These are phyloP conservation scores for Siderastrea radians DNA, from an alignment of 92 coral and sea anemone genomes.

Conservation along the genomic window DNA sequence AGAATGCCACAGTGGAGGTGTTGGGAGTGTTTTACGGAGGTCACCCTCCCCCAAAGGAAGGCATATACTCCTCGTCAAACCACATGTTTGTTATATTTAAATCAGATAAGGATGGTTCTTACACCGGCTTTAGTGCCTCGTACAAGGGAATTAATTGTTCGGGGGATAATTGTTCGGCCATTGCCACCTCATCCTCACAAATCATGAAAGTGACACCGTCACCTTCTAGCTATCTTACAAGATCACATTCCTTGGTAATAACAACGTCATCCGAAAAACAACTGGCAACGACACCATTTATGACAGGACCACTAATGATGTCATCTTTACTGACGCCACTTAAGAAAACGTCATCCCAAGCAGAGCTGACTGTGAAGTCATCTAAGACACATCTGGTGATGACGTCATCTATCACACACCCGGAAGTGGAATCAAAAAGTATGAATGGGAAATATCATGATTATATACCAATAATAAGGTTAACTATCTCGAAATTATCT, in stretches of 20 bases:
- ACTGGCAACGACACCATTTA: not conserved
- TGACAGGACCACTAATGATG: not conserved
- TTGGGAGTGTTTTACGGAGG: no score
- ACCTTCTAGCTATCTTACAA: not conserved
- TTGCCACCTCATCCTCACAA: not conserved
- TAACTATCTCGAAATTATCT: no score
- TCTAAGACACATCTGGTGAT: not conserved
- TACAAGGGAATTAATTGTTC: not conserved
- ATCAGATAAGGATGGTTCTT: not conserved
- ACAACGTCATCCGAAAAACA: not conserved
- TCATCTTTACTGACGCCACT: not conserved
- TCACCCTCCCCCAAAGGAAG: no score
- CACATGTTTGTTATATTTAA: not conserved
- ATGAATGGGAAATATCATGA: not conserved
- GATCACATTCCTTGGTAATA: not conserved
- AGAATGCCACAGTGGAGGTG: no score
- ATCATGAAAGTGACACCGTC: not conserved
- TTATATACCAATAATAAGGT: no score
- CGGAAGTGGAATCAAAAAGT: not conserved
- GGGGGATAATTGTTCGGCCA: not conserved
- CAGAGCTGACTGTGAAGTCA: not conserved
- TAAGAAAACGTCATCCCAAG: not conserved
- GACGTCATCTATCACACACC: not conserved
- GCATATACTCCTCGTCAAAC: no score
- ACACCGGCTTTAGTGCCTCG: slow-evolving; percentile 1